phyloP scores from a whole-genome alignment of 2,888 invertebrate species.

The Parapristionchus giblindavisi region DNA sequence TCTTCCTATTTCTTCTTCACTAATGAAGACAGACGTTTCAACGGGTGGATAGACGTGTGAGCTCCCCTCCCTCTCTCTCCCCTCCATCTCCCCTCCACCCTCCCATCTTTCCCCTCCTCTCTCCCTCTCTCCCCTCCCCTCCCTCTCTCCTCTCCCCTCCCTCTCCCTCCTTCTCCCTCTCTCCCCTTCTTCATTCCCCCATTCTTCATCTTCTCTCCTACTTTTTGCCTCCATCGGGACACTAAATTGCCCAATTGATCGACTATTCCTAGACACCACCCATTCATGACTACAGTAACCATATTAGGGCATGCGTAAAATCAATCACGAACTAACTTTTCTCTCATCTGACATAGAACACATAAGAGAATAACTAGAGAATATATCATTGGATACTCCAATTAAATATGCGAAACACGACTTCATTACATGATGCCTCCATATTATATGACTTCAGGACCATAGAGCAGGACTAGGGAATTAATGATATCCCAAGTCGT shows the following conservation, averaged over 20 bases:
- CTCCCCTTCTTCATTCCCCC: neutral
- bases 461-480: no score
- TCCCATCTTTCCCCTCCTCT: neutral
- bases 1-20: conserved; percentile 6
- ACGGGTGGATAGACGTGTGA: neutral
- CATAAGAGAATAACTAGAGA: no score
- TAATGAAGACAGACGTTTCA: conserved; percentile 20
- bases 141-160: neutral
- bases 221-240: neutral
- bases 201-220: neutral
- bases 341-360: no score
- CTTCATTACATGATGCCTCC: no score
- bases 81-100: neutral
- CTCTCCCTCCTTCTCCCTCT: neutral
- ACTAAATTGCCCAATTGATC: neutral
- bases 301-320: neutral
- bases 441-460: no score
- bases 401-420: no score
- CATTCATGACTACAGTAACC: neutral
- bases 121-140: neutral
- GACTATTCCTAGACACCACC: neutral
- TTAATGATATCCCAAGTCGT: no score
- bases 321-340: no score
- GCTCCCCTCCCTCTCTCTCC: neutral
- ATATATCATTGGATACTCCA: no score